These are phyloP conservation scores for Felis chaus DNA, from an alignment of 2,113 vertebrate species.

Conservation along the genomic window DNA sequence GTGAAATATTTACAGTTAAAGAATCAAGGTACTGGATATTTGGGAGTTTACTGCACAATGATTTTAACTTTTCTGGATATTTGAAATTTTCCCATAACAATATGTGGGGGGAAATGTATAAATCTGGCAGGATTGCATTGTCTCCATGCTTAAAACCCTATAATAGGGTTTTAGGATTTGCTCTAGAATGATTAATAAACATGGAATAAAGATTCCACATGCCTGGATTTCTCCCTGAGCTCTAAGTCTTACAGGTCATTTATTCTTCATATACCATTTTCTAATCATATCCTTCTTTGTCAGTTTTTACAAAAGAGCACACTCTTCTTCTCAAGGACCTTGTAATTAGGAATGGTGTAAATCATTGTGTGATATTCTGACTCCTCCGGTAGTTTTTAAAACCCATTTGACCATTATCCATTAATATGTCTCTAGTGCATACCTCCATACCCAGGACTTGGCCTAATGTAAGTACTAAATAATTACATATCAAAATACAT, in stretches of 20 bases:
- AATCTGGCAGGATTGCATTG: background rate
- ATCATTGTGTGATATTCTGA: background rate
- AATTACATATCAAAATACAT: background rate
- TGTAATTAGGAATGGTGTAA: background rate
- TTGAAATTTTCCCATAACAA: background rate
- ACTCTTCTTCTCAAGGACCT: background rate
- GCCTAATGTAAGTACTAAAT: background rate
- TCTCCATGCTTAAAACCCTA: background rate
- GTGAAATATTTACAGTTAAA: background rate
- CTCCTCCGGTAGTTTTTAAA: background rate
- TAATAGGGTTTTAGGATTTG: background rate
- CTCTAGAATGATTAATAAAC: background rate
- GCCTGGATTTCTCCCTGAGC: background rate
- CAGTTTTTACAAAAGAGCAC: background rate
- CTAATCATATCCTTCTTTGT: background rate
- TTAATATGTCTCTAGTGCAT: background rate
- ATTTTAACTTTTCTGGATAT: background rate
- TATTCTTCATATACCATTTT: background rate
- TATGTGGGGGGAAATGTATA: background rate
- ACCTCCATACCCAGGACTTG: background rate
- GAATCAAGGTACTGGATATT: background rate
- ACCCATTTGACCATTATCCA: background rate
- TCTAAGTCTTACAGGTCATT: background rate
- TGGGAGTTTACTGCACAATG: background rate
- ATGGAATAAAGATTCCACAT: background rate